phyloP scores from a whole-genome alignment of 2,797 vertebrate genomes.

The Leptoclinus maculatus region DNA sequence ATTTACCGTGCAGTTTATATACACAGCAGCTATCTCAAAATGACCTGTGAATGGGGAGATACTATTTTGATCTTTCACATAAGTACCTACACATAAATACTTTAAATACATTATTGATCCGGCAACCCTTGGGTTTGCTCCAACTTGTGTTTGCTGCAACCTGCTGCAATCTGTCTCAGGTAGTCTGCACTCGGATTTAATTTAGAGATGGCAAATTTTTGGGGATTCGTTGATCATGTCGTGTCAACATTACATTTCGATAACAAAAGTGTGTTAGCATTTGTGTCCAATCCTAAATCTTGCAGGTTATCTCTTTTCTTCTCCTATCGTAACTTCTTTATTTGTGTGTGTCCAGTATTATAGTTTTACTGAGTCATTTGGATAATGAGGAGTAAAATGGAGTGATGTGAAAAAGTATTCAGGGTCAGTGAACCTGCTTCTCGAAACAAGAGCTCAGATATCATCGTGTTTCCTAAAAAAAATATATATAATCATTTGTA shows the following conservation, averaged over 20 bases:
- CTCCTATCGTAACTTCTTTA: neutral
- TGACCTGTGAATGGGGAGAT: neutral
- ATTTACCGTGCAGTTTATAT: conserved; percentile 58
- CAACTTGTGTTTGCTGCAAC: conserved; percentile 1
- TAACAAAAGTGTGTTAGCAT: neutral
- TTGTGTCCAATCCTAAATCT: neutral
- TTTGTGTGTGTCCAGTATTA: neutral
- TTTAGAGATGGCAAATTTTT: conserved; percentile 4
- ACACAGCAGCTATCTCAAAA: conserved; percentile 28
- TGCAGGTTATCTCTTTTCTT: neutral
- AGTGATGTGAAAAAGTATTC: neutral
- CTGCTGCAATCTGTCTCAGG: neutral
- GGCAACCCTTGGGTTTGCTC: neutral
- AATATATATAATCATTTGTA: neutral
- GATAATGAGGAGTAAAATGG: neutral
- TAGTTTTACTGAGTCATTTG: neutral
- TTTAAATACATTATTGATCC: neutral
- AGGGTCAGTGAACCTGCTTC: neutral
- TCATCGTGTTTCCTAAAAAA: neutral
- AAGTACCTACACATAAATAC: neutral
- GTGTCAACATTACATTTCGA: neutral
- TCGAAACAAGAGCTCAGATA: neutral
- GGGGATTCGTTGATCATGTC: neutral
- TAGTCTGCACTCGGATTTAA: conserved; percentile 10
- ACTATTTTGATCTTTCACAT: neutral